Evolutionary conservation across 2,797 vertebrate genomes (phyloP), one percentile per base, ranked within the genome.

Genomic region (Heliangelus exortis): DNA sequence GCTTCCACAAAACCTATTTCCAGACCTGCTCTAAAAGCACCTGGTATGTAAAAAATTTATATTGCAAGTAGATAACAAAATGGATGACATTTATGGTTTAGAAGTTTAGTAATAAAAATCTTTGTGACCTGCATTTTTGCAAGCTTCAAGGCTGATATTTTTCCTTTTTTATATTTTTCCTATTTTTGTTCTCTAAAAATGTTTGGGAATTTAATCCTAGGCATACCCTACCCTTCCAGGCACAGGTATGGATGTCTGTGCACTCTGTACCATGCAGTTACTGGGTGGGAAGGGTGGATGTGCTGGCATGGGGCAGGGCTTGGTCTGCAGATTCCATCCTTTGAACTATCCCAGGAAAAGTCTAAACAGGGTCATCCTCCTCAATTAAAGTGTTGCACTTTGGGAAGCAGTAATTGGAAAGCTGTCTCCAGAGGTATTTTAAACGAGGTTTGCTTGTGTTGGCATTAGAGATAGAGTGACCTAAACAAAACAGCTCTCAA

Each of bases 391-490:
- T 72, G 73, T 26, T 54, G 69, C 67, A 89, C 81, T 92, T 87
- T 29, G 76, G 62, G 78, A 84, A 83, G 61, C 7, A 57, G 55
- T 92, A 94, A 90, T 92, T 95, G 95, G 68, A 91, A 95, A 84
- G 72, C 23, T 73, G 51, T 89, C 85, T 88, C 92, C 66, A 62
- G 90, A 78, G 84, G 72, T 94, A 51, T 92, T 93, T 94, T 91
- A 73, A 57, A 85, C 72, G 50, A 79, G 62, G 67, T 16, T 1
- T 72, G 36, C 89, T 90, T 88, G 57, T 53, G 89, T 84, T 92
- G 88, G 86, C 93, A 84, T 63, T 92, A 62, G 95, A 94, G 96
- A 94, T 94, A 96, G 91, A 66, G 25, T 19, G 21, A 26, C 81
- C 93, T 86, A 94, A 74, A 54, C 86, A 82, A 85, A 94, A 86